A percentile compares a stretch with the other conserved stretches of the same genome.
These are phyloP conservation scores for Atherinomorus stipes DNA, from an alignment of 2,113 vertebrate species.

Conservation along the genomic window DNA sequence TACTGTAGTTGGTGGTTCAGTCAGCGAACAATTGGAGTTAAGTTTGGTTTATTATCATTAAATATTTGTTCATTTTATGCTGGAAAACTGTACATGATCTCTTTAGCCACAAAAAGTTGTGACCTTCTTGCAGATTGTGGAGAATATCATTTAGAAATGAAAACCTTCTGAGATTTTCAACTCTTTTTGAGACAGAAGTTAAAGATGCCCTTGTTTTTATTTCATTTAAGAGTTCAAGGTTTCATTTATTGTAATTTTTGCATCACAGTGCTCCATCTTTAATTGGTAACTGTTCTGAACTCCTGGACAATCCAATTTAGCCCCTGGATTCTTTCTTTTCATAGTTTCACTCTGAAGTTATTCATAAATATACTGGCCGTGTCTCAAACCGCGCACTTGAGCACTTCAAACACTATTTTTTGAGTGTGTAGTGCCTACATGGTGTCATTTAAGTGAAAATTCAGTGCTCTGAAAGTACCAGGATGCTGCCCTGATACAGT, in stretches of 20 bases:
- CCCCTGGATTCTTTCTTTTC: neutral
- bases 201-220: no score
- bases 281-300: neutral
- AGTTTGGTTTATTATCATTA: neutral
- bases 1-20: neutral
- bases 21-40: neutral
- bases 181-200: no score
- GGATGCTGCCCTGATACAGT: no score
- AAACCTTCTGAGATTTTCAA: neutral
- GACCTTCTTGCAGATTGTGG: neutral
- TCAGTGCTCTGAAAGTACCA: no score
- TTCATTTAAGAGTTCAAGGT: neutral
- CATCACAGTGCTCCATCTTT: no score
- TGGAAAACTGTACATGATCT: neutral
- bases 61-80: neutral
- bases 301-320: neutral
- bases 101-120: neutral
- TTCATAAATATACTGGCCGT: no score
- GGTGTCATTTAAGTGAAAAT: no score
- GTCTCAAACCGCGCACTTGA: no score
- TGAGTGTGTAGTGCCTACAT: no score
- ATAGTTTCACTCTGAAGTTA: neutral
- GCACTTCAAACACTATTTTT: no score
- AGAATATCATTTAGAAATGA: neutral
- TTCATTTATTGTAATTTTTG: neutral